These are phyloP conservation scores for Entelurus aequoreus DNA, from an alignment of 2,113 vertebrate species.

Conservation along the genomic window DNA sequence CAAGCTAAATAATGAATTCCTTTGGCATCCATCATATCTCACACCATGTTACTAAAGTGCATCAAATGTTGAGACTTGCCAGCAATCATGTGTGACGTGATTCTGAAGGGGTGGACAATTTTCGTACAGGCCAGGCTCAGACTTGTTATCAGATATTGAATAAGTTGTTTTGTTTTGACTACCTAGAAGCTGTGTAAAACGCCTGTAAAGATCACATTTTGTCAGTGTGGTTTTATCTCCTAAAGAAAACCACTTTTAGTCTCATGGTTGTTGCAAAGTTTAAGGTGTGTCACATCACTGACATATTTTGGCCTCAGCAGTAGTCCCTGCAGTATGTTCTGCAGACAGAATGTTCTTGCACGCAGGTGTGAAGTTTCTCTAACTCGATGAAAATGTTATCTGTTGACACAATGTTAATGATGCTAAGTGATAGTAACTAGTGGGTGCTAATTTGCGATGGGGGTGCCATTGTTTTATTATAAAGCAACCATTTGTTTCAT, in stretches of 20 bases:
- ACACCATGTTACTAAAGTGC: not conserved
- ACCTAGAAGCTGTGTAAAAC: not conserved
- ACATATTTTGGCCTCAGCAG: conserved; percentile 47
- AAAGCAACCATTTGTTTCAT: no score
- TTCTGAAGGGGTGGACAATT: conserved; percentile 24
- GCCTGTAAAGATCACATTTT: not conserved
- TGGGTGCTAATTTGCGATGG: no score
- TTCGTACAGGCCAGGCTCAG: not conserved
- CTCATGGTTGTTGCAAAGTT: conserved; percentile 13
- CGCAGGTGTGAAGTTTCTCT: conserved; percentile 34
- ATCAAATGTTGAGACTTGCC: conserved; percentile 28
- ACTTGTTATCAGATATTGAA: no score
- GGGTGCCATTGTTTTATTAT: not conserved
- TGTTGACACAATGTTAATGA: conserved; percentile 35
- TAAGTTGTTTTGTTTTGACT: conserved; percentile 5
- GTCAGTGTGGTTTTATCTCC: not conserved
- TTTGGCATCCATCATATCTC: not conserved
- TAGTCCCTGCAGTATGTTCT: not conserved
- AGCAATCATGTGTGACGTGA: conserved; percentile 24
- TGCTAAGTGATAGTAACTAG: conserved; percentile 7
- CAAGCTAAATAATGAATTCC: not conserved
- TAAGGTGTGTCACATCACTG: conserved; percentile 58
- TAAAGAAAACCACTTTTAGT: conserved; percentile 3
- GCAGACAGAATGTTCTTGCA: conserved; percentile 24
- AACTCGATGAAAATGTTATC: conserved; percentile 11